Conservation (phyloP, 1,140 invertebrate species). For the Drosophila eugracilis region DNA sequence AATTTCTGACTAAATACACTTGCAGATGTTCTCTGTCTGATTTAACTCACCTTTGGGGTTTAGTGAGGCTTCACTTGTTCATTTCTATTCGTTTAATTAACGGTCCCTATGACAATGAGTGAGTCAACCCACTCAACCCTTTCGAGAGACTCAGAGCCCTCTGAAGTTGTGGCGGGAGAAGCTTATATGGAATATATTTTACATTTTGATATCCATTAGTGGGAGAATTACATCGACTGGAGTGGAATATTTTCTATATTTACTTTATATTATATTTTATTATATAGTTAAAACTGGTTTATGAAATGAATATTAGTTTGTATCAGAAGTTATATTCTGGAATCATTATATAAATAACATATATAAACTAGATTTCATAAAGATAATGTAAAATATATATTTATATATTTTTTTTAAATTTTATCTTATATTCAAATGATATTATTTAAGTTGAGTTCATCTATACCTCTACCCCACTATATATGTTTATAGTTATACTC, state of each 20-base stretch:
- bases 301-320: too few species aligned
- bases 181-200: constrained; percentile 43
- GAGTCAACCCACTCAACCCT: background rate
- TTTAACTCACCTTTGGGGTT: constrained; percentile 18
- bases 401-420: background rate
- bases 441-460: background rate
- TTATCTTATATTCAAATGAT: background rate
- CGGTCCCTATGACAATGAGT: constrained; percentile 50
- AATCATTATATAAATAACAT: too few species aligned
- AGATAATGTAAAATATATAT: background rate
- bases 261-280: too few species aligned
- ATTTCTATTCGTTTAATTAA: constrained; percentile 68
- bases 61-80: too few species aligned
- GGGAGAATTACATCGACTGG: background rate
- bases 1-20: background rate
- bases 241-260: background rate
- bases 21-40: constrained; percentile 9
- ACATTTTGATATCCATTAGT: background rate
- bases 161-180: constrained; percentile 35
- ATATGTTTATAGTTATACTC: constrained; percentile 9
- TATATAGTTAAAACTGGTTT: too few species aligned
- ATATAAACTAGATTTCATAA: background rate
- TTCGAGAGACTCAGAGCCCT: background rate
- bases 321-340: too few species aligned
- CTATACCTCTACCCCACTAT: too few species aligned